Evolutionary conservation across 1,140 invertebrate genomes (phyloP).

Genomic region (Belonocnema kinseyi): DNA sequence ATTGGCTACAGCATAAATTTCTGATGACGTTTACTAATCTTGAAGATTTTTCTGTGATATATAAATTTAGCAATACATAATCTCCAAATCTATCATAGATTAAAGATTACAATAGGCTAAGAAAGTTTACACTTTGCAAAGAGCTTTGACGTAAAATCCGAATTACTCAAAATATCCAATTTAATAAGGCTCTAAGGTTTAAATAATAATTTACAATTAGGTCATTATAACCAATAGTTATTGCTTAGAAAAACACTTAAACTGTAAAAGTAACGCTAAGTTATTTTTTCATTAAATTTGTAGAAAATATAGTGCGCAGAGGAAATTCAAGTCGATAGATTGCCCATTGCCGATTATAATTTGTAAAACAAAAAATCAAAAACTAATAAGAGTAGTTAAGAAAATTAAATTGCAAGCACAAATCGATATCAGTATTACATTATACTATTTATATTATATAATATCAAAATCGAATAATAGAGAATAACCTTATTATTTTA

Average conservation of each 20-base stretch:
- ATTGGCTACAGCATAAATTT: background rate
- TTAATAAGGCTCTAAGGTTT: background rate
- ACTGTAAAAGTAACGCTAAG: no score
- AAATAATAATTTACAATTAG: background rate
- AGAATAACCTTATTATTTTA: no score
- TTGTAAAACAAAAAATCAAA: background rate
- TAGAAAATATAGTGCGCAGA: background rate
- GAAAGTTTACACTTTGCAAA: background rate
- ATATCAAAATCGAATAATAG: no score
- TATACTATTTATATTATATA: no score
- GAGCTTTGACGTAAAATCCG: constrained; percentile 11
- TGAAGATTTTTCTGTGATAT: constrained; percentile 27
- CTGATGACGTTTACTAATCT: background rate
- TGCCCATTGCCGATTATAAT: background rate
- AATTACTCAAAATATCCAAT: background rate
- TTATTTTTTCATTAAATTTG: no score
- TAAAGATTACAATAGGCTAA: background rate
- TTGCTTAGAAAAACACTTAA: no score
- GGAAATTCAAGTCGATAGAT: background rate
- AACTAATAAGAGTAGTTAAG: background rate
- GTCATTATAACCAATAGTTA: no score
- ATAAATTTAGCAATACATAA: constrained; percentile 8
- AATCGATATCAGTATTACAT: no score
- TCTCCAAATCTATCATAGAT: background rate
- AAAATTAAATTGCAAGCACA: background rate